Evolutionary conservation across 92 coral and sea anemone genomes (phyloP).

Genomic region (Porites divaricata): DNA sequence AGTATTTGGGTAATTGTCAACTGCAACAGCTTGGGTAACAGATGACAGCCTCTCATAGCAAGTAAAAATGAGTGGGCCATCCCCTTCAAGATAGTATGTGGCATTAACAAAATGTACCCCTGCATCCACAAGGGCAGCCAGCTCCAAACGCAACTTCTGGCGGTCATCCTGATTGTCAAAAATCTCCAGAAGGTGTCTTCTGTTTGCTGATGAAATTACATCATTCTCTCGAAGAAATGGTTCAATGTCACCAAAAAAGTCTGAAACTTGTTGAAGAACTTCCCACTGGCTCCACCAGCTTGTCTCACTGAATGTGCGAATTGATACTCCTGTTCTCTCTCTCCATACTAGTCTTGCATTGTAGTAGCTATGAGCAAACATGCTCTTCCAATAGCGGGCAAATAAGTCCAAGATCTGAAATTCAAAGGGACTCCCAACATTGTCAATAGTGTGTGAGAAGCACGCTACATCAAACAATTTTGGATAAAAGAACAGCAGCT

Average conservation of each 20-base stretch:
- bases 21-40: no score
- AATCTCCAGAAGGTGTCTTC: conserved; percentile 48
- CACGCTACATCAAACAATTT: conserved; percentile 54
- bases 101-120: conserved; percentile 57
- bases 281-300: conserved; percentile 59
- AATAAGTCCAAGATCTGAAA: conserved; percentile 48
- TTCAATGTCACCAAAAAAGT: conserved; percentile 48
- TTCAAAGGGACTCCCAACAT: conserved; percentile 55
- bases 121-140: conserved; percentile 54
- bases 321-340: conserved; percentile 42
- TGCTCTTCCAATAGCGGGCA: conserved; percentile 38
- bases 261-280: conserved; percentile 50
- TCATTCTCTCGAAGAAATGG: conserved; percentile 54
- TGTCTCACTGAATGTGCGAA: conserved; percentile 55
- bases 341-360: conserved; percentile 43
- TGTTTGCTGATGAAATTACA: conserved; percentile 57
- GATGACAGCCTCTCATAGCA: conserved; percentile 61
- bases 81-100: conserved; percentile 60
- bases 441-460: conserved; percentile 52
- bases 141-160: conserved; percentile 51
- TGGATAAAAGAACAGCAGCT: conserved; percentile 49
- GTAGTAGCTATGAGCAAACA: conserved; percentile 55
- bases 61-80: conserved; percentile 49
- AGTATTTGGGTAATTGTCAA: no score
- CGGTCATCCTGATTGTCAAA: conserved; percentile 62